Conservation (phyloP, 2,113 vertebrate genomes). For the Thamnaconus septentrionalis region DNA sequence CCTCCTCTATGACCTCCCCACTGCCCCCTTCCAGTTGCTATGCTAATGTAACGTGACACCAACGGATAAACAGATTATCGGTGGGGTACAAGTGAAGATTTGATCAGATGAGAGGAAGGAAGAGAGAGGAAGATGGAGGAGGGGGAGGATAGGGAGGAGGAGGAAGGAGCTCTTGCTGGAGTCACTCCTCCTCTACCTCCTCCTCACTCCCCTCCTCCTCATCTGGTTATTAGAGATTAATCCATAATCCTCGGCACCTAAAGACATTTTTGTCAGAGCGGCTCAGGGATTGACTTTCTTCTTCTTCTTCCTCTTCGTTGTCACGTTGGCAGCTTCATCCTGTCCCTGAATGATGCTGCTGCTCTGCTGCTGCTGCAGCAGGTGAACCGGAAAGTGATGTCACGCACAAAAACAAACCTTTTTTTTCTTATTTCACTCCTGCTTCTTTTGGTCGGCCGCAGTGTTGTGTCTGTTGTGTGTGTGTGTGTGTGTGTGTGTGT, state of each 20-base stretch:
- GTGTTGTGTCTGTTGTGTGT: too few species aligned
- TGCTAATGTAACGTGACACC: constrained; percentile 73
- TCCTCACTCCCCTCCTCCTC: constrained; percentile 8
- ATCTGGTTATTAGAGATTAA: constrained; percentile 66
- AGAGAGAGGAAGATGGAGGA: constrained; percentile 15
- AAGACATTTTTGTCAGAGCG: constrained; percentile 69
- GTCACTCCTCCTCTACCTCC: constrained; percentile 15
- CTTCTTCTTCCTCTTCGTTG: constrained; percentile 51
- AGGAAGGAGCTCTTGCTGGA: constrained; percentile 8
- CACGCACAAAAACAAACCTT: too few species aligned
- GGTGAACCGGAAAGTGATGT: too few species aligned
- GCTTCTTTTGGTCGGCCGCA: too few species aligned
- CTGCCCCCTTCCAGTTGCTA: constrained; percentile 70
- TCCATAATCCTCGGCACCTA: constrained; percentile 71
- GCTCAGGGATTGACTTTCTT: constrained; percentile 57
- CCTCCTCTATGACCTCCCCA: constrained; percentile 10
- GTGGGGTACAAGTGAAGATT: background rate
- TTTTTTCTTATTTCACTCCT: too few species aligned
- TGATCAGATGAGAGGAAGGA: constrained; percentile 14
- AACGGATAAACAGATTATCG: constrained; percentile 77
- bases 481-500: too few species aligned
- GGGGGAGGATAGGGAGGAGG: constrained; percentile 7
- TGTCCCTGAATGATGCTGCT: too few species aligned
- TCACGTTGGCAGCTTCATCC: constrained; percentile 52
- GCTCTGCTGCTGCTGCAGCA: too few species aligned